Evolutionary conservation across 1,140 invertebrate genomes (phyloP).

Genomic region (Rhopalosiphum maidis): DNA sequence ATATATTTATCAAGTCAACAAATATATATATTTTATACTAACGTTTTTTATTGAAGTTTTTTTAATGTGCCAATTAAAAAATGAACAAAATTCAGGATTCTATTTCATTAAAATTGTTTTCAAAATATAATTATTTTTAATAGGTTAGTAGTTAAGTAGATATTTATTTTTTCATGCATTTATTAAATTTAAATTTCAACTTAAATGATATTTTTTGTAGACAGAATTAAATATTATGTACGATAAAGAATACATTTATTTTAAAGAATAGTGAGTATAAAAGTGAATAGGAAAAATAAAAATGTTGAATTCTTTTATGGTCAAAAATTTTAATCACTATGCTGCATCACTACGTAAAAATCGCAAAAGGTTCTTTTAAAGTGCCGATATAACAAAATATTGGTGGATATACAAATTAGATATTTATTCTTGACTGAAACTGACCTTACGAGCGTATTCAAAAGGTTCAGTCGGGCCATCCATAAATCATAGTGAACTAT

Average conservation of each 20-base stretch:
- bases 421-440: not conserved
- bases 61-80: not conserved
- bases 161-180: not conserved
- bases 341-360: not conserved
- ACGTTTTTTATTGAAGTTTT: not conserved
- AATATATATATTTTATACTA: not conserved
- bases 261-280: not conserved
- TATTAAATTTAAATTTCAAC: not conserved
- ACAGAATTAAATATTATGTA: not conserved
- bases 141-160: no score
- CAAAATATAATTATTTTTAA: not conserved
- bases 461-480: not conserved
- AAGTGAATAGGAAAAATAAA: not conserved
- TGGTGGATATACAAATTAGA: not conserved
- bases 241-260: not conserved
- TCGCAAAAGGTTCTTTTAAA: not conserved
- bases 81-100: not conserved
- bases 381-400: not conserved
- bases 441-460: not conserved
- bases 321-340: no score
- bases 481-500: not conserved
- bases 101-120: not conserved
- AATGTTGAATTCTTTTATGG: not conserved
- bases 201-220: not conserved
- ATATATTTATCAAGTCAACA: no score